Percentiles rank a stretch among this genome's conserved stretches.
phyloP scores from a whole-genome alignment of 2,797 vertebrate genomes.

The Platyrinchus mystaceus region DNA sequence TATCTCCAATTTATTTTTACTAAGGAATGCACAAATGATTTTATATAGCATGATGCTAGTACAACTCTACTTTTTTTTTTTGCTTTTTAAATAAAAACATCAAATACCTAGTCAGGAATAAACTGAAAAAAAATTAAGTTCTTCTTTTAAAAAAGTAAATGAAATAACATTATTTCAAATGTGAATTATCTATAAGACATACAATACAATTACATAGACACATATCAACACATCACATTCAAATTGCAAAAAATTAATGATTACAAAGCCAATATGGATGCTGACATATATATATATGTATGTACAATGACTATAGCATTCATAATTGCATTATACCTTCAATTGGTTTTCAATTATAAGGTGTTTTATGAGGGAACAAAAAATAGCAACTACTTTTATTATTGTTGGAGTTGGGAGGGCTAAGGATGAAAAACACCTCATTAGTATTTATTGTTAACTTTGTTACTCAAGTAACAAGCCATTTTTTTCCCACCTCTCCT shows the following conservation, averaged over 20 bases:
- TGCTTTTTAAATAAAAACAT: constrained; percentile 79
- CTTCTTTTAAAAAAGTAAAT: constrained; percentile 86
- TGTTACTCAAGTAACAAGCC: constrained; percentile 70
- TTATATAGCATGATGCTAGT: constrained; percentile 77
- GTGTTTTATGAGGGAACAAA: constrained; percentile 76
- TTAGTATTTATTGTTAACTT: constrained; percentile 66
- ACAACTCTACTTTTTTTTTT: constrained; percentile 74
- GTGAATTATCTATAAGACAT: constrained; percentile 89
- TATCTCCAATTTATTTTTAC: constrained; percentile 68
- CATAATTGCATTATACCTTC: constrained; percentile 34
- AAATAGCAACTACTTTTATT: constrained; percentile 44
- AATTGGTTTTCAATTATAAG: constrained; percentile 81
- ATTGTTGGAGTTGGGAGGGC: constrained; percentile 51
- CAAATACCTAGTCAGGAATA: constrained; percentile 82
- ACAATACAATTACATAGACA: constrained; percentile 94
- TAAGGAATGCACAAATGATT: constrained; percentile 77
- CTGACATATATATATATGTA: constrained; percentile 80
- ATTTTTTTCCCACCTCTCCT: constrained; percentile 25
- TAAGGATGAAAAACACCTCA: constrained; percentile 60
- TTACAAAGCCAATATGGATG: constrained; percentile 84
- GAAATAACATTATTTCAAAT: constrained; percentile 87
- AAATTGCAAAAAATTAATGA: constrained; percentile 90
- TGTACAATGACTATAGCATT: constrained; percentile 74
- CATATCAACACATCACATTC: constrained; percentile 95
- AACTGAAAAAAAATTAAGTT: constrained; percentile 86